phyloP scores from a whole-genome alignment of 2,113 vertebrate species.

The Reinhardtius hippoglossoides region DNA sequence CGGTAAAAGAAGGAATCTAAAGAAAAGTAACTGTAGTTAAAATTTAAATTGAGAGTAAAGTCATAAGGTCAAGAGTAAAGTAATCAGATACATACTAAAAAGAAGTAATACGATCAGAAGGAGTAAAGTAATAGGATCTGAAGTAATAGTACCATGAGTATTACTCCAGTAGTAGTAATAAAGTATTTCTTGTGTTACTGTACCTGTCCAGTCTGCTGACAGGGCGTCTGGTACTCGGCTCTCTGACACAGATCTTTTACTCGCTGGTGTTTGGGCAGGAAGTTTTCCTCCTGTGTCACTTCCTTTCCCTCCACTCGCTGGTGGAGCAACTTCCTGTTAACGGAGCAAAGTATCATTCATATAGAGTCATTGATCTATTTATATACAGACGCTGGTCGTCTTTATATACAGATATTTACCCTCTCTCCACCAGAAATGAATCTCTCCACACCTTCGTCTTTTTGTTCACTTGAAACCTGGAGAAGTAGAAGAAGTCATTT shows the following conservation, averaged over 20 bases:
- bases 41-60: too few species aligned
- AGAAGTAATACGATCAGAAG: too few species aligned
- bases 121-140: not conserved
- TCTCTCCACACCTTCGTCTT: slow-evolving; percentile 95
- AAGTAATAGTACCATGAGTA: not conserved
- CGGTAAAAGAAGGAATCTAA: too few species aligned
- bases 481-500: not conserved
- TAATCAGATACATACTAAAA: too few species aligned
- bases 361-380: not conserved
- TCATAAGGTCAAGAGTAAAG: too few species aligned
- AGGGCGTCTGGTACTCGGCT: slow-evolving; percentile 94
- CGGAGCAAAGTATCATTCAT: not conserved
- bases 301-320: slow-evolving; percentile 88
- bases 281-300: slow-evolving; percentile 92
- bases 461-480: slow-evolving; percentile 93
- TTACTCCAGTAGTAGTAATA: not conserved
- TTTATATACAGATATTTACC: slow-evolving; percentile 79
- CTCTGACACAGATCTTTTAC: slow-evolving; percentile 96
- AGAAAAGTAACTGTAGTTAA: too few species aligned
- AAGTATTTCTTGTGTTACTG: not conserved
- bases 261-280: slow-evolving; percentile 93
- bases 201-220: slow-evolving; percentile 95
- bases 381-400: too few species aligned
- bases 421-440: slow-evolving; percentile 96
- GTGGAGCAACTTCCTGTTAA: slow-evolving; percentile 91